Evolutionary conservation across 2,888 invertebrate genomes (phyloP), one percentile per base, ranked within the genome.

Genomic region (Corythucha ciliata): DNA sequence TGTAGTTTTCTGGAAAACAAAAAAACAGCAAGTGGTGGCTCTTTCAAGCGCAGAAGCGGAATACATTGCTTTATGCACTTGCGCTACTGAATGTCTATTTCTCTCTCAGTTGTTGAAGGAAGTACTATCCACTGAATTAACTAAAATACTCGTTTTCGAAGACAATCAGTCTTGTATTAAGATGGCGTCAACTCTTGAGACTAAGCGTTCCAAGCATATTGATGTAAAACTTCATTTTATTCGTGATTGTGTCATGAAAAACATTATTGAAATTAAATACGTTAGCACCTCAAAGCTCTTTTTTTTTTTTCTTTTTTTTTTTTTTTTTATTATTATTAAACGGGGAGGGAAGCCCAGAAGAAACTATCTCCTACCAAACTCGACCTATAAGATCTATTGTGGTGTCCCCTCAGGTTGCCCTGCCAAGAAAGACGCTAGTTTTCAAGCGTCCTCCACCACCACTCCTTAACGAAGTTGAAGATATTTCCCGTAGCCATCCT

Each of bases 171-270:
- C 40, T 7, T 16, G 29, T 21, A 48, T 48, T 4, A 12, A 7
- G 8, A 48, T 48, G 29, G 48, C 41, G 5, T 6, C 8, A 2
- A 24, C 48, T 29, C 2, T 10, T 3, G 48, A 40, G 21, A 48
- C 32, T 2, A 48, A 34, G 20, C 53, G 41, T 26, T 22, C 53
- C 14, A 41, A 39, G 24, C 47, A 36, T 20, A 45, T 52, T 18
- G 48, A 48, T 27, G 33, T 33, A 40, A 44, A 8, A 18, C 33
- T 20, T 14, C 40, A 40, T 10, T 48, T 41, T 29, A 24, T 48
- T 7, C 26, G 18, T 24, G 48, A 48, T 16, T 21, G 14, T 21
- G 48, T 48, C 8, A 33, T 27, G n/a, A 26, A 48, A 4, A 21
- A n/a, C n/a, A n/a, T n/a, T n/a, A n/a, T n/a, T n/a, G n/a, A n/a